Conservation (phyloP, 2,888 invertebrate species). For the Catocala sponsa region DNA sequence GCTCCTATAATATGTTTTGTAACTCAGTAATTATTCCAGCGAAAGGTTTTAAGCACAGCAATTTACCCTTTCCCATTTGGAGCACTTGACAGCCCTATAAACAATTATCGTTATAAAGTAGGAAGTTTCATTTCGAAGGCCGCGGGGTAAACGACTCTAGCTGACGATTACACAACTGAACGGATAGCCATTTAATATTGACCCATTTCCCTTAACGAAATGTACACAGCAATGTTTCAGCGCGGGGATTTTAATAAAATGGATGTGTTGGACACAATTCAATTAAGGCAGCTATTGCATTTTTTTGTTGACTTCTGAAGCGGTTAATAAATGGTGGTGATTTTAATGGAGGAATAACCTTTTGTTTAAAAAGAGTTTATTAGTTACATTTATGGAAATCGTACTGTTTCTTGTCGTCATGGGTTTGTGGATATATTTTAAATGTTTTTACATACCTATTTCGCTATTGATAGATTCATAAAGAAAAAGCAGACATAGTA, state of each 20-base stretch:
- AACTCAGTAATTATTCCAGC: conserved; percentile 10
- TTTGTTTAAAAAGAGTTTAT: too few species aligned
- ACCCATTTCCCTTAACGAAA: conserved; percentile 52
- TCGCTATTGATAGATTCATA: too few species aligned
- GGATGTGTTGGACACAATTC: conserved; percentile 26
- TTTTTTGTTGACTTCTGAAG: background rate
- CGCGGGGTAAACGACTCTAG: conserved; percentile 82
- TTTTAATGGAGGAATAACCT: too few species aligned
- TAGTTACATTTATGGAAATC: too few species aligned
- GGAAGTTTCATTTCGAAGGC: conserved; percentile 74
- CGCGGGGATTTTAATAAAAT: conserved; percentile 44
- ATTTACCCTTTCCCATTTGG: conserved; percentile 20
- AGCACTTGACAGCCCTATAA: conserved; percentile 28
- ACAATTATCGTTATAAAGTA: conserved; percentile 64
- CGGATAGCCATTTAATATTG: conserved; percentile 63
- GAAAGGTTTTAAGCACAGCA: conserved; percentile 16
- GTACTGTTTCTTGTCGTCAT: too few species aligned
- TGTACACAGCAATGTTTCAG: conserved; percentile 38
- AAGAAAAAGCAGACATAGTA: too few species aligned
- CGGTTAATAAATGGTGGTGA: too few species aligned
- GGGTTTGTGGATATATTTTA: too few species aligned
- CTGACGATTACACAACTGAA: conserved; percentile 73
- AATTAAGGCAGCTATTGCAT: conserved; percentile 1
- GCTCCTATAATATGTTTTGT: background rate
- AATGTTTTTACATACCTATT: too few species aligned